A percentile compares a stretch with the other conserved stretches of the same genome.
Conservation (phyloP, 2,113 vertebrate species). For the Pogonocichla stellata region DNA sequence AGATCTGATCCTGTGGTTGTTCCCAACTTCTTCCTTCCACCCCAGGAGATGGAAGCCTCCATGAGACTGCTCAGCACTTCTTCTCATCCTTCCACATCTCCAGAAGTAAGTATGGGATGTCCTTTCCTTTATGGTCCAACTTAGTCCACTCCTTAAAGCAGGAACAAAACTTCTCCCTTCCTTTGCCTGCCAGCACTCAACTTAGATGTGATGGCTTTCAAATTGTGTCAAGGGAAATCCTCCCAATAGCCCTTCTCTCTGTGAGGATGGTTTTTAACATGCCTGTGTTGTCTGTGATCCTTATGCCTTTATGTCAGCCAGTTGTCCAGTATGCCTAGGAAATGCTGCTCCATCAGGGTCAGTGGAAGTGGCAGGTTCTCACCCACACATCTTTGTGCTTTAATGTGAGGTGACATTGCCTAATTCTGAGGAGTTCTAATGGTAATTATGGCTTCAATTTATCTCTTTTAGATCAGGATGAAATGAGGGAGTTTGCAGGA, state of each 20-base stretch:
- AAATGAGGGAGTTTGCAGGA: background rate
- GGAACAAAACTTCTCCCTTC: background rate
- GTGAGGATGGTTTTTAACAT: accelerated
- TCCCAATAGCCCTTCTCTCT: background rate
- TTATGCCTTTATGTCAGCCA: accelerated
- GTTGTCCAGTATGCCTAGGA: accelerated
- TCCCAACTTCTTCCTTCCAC: constrained; percentile 93
- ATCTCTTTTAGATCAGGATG: background rate
- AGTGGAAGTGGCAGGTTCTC: background rate
- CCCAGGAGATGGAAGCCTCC: constrained; percentile 88
- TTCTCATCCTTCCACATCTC: constrained; percentile 55
- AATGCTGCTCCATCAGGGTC: accelerated
- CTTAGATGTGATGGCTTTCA: background rate
- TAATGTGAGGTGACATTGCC: background rate
- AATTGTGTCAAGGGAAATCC: background rate
- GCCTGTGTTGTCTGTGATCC: accelerated
- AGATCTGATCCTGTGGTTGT: constrained; percentile 77
- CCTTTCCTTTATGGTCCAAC: background rate
- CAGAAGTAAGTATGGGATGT: constrained; percentile 73
- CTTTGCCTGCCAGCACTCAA: background rate
- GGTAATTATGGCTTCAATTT: background rate
- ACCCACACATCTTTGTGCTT: background rate
- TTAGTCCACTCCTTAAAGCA: background rate
- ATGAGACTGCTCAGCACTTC: constrained; percentile 83
- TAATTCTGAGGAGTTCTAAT: background rate